A percentile compares a stretch with the other conserved stretches of the same genome.
These are phyloP conservation scores for Anabas testudineus DNA, from an alignment of 2,797 vertebrate genomes.

Conservation along the genomic window DNA sequence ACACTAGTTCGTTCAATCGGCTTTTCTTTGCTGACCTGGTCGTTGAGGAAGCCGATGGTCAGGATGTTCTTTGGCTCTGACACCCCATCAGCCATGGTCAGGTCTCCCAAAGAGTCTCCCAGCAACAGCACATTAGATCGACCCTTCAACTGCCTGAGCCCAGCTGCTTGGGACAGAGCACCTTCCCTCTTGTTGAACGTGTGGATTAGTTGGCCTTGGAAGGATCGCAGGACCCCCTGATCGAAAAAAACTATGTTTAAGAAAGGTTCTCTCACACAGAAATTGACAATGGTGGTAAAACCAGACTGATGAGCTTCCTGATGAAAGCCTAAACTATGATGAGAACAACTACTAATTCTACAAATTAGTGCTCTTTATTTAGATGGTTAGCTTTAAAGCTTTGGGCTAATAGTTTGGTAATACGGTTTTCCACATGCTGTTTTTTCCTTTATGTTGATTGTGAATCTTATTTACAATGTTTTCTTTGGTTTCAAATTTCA, in stretches of 20 bases:
- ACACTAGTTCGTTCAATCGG: no score
- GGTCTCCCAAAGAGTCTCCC: conserved; percentile 92
- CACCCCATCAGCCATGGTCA: conserved; percentile 90
- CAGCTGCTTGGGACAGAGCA: conserved; percentile 79
- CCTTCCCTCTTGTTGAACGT: conserved; percentile 92
- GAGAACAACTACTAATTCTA: no score
- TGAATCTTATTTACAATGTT: no score
- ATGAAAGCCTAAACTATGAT: no score
- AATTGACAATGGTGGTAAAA: background rate
- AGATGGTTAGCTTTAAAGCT: no score
- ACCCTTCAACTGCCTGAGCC: conserved; percentile 83
- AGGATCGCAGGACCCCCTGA: conserved; percentile 87
- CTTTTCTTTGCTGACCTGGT: conserved; percentile 80
- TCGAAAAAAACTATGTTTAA: conserved; percentile 7
- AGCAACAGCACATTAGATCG: conserved; percentile 88
- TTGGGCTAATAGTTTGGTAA: no score
- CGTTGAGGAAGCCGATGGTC: conserved; percentile 90
- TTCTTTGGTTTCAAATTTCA: no score
- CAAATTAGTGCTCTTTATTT: no score
- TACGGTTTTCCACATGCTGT: no score
- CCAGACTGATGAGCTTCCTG: no score
- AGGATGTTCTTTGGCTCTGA: conserved; percentile 82
- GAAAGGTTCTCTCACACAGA: background rate
- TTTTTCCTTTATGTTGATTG: no score
- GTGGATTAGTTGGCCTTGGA: conserved; percentile 92